Evolutionary conservation across 2,113 vertebrate genomes (phyloP).

Genomic region (Sander lucioperca): DNA sequence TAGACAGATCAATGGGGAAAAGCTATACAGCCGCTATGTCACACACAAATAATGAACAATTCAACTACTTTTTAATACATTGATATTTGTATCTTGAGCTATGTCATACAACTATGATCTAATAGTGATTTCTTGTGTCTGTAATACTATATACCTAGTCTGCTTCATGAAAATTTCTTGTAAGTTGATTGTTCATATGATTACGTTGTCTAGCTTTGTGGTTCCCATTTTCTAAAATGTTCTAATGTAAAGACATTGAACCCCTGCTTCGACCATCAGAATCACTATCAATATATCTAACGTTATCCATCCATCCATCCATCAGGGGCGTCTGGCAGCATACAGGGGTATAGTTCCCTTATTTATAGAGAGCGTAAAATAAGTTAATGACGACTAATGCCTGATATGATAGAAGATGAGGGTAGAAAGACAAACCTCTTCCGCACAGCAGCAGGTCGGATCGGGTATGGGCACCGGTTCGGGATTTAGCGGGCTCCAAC

Average conservation of each 20-base stretch:
- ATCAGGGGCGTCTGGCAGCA: background rate
- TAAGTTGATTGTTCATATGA: background rate
- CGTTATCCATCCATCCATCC: background rate
- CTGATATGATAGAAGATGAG: accelerated
- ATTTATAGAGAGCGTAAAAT: background rate
- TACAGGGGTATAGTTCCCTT: no score
- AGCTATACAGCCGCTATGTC: background rate
- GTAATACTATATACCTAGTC: background rate
- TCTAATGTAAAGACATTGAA: background rate
- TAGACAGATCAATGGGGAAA: background rate
- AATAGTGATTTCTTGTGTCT: no score
- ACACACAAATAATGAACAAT: background rate
- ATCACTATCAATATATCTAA: background rate
- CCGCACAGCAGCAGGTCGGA: slow-evolving; percentile 93
- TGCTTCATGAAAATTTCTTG: background rate
- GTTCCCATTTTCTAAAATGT: background rate
- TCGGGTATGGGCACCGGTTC: slow-evolving; percentile 90
- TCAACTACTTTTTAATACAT: no score
- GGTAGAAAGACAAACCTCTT: slow-evolving; percentile 82
- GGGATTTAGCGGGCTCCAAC: slow-evolving; percentile 87
- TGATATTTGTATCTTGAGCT: background rate
- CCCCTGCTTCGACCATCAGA: background rate
- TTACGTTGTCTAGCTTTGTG: background rate
- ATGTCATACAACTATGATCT: no score
- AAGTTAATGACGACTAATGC: background rate